These are phyloP conservation scores for Chelmon rostratus DNA, from an alignment of 2,797 vertebrate species.

Conservation along the genomic window DNA sequence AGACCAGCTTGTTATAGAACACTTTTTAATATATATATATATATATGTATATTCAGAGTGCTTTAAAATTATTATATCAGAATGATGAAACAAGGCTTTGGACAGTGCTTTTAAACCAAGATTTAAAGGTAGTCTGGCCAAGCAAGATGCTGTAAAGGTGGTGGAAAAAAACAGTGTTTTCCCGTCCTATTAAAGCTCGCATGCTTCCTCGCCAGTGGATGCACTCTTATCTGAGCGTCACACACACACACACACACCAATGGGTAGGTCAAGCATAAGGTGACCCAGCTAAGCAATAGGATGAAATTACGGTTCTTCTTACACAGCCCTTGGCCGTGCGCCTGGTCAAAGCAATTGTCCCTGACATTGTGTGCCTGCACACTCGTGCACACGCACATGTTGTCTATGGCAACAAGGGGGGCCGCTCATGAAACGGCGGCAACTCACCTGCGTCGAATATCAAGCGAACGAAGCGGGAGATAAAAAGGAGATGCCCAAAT, in stretches of 20 bases:
- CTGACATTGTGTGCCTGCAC: slow-evolving; percentile 65
- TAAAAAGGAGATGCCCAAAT: slow-evolving; percentile 68
- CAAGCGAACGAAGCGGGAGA: slow-evolving; percentile 66
- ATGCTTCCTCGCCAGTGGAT: slow-evolving; percentile 34
- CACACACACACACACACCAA: slow-evolving; percentile 41
- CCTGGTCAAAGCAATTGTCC: slow-evolving; percentile 79
- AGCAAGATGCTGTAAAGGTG: not conserved
- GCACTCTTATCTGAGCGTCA: slow-evolving; percentile 35
- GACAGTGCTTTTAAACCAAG: not conserved
- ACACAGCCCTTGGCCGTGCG: slow-evolving; percentile 74
- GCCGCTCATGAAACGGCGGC: too few species aligned
- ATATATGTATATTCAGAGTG: not conserved
- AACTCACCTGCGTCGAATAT: slow-evolving; percentile 71
- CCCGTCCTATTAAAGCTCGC: slow-evolving; percentile 47
- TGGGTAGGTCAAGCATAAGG: slow-evolving; percentile 76
- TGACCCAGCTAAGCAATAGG: slow-evolving; percentile 75
- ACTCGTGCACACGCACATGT: slow-evolving; percentile 1
- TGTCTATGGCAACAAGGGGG: slow-evolving; percentile 26
- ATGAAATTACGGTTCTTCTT: slow-evolving; percentile 75
- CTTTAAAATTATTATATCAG: too few species aligned
- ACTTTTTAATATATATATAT: not conserved
- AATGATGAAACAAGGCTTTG: too few species aligned
- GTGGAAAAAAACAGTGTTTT: slow-evolving; percentile 24
- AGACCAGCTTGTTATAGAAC: not conserved
- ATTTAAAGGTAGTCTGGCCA: not conserved